Percentiles rank a stretch among this genome's conserved stretches.
Conservation (phyloP, 2,888 invertebrate genomes). For the Rhagonycha fulva region DNA sequence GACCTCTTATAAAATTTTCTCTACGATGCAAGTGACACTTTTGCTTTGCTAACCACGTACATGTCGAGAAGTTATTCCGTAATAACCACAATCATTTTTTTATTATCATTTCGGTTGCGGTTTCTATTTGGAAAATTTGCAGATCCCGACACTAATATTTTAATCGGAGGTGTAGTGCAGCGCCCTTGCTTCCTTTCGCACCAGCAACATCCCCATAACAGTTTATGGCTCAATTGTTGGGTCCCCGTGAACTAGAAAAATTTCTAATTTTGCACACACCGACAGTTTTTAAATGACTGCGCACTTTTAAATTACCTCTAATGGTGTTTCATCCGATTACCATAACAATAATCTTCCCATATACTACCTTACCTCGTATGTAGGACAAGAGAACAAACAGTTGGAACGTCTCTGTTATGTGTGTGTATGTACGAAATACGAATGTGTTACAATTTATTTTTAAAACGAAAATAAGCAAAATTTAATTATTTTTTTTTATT, state of each 20-base stretch:
- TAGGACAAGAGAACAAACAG: not conserved
- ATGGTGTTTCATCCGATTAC: not conserved
- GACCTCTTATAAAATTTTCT: not conserved
- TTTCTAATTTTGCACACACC: not conserved
- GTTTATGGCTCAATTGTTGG: not conserved
- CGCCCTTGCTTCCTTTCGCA: not conserved
- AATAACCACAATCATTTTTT: not conserved
- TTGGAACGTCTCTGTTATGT: not conserved
- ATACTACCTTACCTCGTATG: not conserved
- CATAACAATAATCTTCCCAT: not conserved
- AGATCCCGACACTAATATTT: not conserved
- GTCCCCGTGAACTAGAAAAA: not conserved
- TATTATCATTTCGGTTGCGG: not conserved
- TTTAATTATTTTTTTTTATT: conserved; percentile 34
- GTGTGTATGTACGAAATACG: not conserved
- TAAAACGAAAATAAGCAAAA: not conserved
- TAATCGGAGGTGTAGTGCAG: not conserved
- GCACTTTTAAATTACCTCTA: not conserved
- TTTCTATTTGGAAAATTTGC: no score
- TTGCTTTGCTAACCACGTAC: not conserved
- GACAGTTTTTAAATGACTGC: not conserved
- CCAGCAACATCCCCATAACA: not conserved
- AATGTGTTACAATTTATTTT: not conserved
- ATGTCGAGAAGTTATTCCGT: not conserved
- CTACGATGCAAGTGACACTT: not conserved